Percentiles rank a stretch among this genome's conserved stretches.
Evolutionary conservation across 2,888 invertebrate species (phyloP).

Genomic region (Eledone cirrhosa): DNA sequence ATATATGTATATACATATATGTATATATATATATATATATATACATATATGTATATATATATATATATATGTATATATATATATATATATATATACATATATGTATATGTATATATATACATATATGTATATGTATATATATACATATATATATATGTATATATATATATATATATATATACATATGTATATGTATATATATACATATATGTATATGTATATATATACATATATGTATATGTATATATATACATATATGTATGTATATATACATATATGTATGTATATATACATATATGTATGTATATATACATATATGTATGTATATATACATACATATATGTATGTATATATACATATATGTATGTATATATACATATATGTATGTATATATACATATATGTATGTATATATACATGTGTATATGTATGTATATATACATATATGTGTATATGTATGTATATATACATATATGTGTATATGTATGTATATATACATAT

Average conservation of each 20-base stretch:
- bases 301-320: background rate
- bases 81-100: no score
- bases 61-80: no score
- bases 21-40: no score
- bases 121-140: no score
- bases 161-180: background rate
- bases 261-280: no score
- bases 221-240: background rate
- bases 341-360: background rate
- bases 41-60: no score
- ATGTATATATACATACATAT: background rate
- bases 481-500: constrained; percentile 7
- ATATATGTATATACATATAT: no score
- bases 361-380: background rate
- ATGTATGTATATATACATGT: background rate
- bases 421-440: background rate
- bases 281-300: background rate
- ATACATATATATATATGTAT: background rate
- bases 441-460: background rate
- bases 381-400: background rate
- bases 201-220: background rate
- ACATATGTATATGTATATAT: background rate
- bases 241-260: background rate
- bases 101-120: no score
- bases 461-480: background rate